Evolutionary conservation across 2,113 vertebrate genomes (phyloP).

Genomic region (Dipodomys ordii): DNA sequence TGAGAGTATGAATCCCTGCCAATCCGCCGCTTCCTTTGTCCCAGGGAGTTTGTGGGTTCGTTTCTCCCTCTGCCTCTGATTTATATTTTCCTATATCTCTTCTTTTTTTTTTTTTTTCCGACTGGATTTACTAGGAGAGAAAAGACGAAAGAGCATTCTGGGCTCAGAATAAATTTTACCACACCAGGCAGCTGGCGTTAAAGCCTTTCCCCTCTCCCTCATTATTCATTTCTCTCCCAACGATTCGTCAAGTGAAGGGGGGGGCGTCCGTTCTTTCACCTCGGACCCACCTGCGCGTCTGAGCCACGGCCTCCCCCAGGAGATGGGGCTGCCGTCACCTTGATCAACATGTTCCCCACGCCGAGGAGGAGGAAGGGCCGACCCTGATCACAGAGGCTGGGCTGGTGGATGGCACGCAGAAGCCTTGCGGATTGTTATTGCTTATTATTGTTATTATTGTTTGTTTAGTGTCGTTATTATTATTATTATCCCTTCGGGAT

Average conservation of each 20-base stretch:
- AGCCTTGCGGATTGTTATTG: too few relatives aligned
- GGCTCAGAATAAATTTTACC: background rate
- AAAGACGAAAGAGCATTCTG: background rate
- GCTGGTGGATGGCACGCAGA: too few relatives aligned
- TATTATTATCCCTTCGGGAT: too few relatives aligned
- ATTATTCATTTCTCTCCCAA: constrained; percentile 15
- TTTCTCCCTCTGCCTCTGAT: background rate
- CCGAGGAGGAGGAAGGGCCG: too few relatives aligned
- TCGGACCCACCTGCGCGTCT: background rate
- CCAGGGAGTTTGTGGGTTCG: background rate
- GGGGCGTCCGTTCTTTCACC: background rate
- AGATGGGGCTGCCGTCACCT: background rate
- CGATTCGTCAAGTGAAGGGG: background rate
- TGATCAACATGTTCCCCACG: too few relatives aligned
- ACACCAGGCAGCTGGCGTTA: background rate
- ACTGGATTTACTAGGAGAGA: background rate
- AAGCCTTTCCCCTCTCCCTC: background rate
- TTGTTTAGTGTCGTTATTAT: too few relatives aligned
- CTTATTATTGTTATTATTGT: too few relatives aligned
- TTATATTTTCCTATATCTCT: background rate
- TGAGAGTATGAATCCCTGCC: background rate
- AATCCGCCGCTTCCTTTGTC: background rate
- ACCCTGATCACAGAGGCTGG: too few relatives aligned
- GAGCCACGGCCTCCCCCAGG: background rate
- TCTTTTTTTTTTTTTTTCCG: background rate